Base-by-base conservation (phyloP, 2,797 vertebrate species). In the Onychomys arenicola region DNA sequence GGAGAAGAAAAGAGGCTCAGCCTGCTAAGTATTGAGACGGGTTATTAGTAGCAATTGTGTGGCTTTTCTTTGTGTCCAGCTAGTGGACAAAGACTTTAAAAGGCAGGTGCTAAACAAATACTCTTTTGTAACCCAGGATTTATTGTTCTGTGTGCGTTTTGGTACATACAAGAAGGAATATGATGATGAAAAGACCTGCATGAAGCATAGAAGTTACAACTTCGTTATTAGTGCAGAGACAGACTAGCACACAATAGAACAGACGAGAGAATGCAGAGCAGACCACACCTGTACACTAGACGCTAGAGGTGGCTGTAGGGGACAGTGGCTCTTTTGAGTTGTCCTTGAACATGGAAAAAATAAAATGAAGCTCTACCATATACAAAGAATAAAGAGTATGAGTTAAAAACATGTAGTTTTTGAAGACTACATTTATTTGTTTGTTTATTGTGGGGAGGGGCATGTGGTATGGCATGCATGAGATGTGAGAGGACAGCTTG, bases 361-460 rank as follows among this genome's bases (percentile, higher is more conserved):
- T 32, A 78, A 91, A 94, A 89, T 69, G 16, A 37, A 81, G 71
- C 32, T 40, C 46, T 83, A 55, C 49, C 32, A 76, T 17, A 40
- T 80, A 67, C 37, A 34, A 84, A 83, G 89, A 96, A 89, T 76
- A 57, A 69, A 29, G 11, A 57, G 96, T 89, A 12, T 5, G 78
- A 77, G 78, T 82, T n/a, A n/a, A 88, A 32, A 59, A 27, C 73
- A 96, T 93, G 91, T 59, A 21, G 49, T 93, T 90, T 69, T 87
- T 67, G 32, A 37, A 55, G 82, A 93, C 71, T 91, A 55, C 57
- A 71, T 80, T 86, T 86, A 52, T 65, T 12, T 86, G 52, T 27
- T 11, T 2, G 9, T 29, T 37, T 37, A 14, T 14, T 25, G n/a
- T 10, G 0, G 0, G 34, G 46, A n/a, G n/a, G 8, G 4, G 25